Conservation (phyloP, 92 coral and sea anemone species). For the Paramuricea clavata region DNA sequence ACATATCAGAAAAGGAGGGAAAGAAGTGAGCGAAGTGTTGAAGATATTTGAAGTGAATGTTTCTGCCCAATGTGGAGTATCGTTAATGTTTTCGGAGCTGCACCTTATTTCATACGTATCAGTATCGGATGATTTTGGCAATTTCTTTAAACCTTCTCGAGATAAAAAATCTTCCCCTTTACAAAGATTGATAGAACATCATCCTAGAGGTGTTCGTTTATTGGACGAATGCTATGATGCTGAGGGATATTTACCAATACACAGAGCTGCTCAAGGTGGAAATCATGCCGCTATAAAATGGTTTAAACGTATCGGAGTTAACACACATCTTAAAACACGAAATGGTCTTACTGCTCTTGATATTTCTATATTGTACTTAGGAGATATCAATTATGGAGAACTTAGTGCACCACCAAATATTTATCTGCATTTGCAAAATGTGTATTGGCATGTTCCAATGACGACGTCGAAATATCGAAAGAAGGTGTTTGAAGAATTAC, state of each 20-base stretch:
- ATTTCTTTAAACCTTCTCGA: conserved; percentile 37
- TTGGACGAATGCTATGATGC: too few species aligned
- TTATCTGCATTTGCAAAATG: neutral
- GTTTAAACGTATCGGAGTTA: conserved; percentile 70
- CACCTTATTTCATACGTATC: conserved; percentile 70
- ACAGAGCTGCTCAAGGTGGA: conserved; percentile 78
- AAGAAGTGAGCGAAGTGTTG: neutral
- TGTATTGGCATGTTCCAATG: neutral
- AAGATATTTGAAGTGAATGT: conserved; percentile 18
- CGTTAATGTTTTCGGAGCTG: conserved; percentile 63
- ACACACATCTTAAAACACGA: conserved; percentile 41
- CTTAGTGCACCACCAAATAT: too few species aligned
- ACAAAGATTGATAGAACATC: too few species aligned
- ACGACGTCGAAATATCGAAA: neutral
- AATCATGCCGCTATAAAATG: conserved; percentile 68
- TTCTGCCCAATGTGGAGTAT: conserved; percentile 62
- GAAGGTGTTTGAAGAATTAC: neutral
- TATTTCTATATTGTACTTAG: neutral
- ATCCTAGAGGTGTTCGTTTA: conserved; percentile 49
- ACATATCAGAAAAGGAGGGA: neutral
- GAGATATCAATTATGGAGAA: neutral
- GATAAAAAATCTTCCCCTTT: conserved; percentile 3
- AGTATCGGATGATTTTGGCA: conserved; percentile 46
- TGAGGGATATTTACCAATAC: conserved; percentile 65
- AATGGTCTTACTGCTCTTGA: too few species aligned